Evolutionary conservation across 2,888 invertebrate genomes (phyloP).

Genomic region (Plebejus anna): DNA sequence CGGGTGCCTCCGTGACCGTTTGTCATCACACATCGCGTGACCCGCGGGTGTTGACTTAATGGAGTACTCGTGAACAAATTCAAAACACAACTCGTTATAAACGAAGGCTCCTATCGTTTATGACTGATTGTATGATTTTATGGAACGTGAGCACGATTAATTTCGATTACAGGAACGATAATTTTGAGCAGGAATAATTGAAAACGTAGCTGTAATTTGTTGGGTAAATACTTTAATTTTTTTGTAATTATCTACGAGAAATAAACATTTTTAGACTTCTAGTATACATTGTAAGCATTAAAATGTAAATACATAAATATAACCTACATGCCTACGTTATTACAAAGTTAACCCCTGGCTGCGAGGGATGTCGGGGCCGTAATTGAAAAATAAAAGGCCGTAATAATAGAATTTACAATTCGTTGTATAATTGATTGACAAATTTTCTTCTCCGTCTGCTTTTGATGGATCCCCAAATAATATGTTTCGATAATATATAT

Average conservation of each 20-base stretch:
- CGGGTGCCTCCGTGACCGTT: slow-evolving; percentile 42
- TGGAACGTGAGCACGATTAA: slow-evolving; percentile 28
- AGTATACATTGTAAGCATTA: slow-evolving; percentile 6
- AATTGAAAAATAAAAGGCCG: slow-evolving; percentile 80
- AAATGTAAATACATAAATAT: slow-evolving; percentile 39
- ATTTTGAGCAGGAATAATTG: not conserved
- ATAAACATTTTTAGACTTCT: too few species aligned
- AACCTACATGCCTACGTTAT: slow-evolving; percentile 45
- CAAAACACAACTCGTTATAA: slow-evolving; percentile 47
- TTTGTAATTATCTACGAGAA: too few species aligned
- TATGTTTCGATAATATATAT: not conserved
- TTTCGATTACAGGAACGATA: slow-evolving; percentile 7
- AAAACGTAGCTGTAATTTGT: not conserved
- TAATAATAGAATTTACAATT: slow-evolving; percentile 79
- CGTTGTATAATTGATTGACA: slow-evolving; percentile 75
- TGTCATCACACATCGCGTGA: slow-evolving; percentile 66
- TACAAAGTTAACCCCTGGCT: slow-evolving; percentile 69
- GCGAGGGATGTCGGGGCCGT: slow-evolving; percentile 61
- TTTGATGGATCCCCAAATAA: slow-evolving; percentile 65
- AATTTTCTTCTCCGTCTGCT: slow-evolving; percentile 68
- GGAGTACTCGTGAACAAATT: slow-evolving; percentile 59
- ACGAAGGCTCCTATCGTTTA: slow-evolving; percentile 37
- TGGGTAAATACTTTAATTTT: too few species aligned
- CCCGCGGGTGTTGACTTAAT: slow-evolving; percentile 68
- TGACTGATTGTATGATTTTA: slow-evolving; percentile 38